phyloP scores from a whole-genome alignment of 1,140 invertebrate genomes.

The Goniozus legneri region DNA sequence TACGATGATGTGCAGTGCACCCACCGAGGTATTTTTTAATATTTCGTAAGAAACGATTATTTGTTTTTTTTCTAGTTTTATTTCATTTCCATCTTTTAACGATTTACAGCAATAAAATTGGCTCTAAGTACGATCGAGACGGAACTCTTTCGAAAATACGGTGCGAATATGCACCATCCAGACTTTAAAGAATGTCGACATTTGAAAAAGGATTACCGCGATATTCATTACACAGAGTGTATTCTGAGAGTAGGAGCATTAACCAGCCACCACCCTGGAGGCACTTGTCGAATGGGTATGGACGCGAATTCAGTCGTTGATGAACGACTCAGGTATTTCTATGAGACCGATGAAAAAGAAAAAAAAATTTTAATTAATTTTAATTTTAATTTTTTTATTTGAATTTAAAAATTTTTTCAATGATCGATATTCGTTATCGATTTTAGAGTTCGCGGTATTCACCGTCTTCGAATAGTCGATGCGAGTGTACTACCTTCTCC shows the following conservation, averaged over 20 bases:
- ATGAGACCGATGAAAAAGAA: too few relatives aligned
- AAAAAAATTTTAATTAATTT: slow-evolving; percentile 4
- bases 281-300: slow-evolving; percentile 63
- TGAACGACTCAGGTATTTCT: slow-evolving; percentile 53
- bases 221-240: slow-evolving; percentile 65
- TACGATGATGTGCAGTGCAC: slow-evolving; percentile 62
- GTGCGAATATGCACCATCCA: slow-evolving; percentile 64
- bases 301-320: slow-evolving; percentile 57
- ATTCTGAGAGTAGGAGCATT: slow-evolving; percentile 61
- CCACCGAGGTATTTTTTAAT: slow-evolving; percentile 53
- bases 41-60: neutral
- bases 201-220: slow-evolving; percentile 40
- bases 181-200: slow-evolving; percentile 58
- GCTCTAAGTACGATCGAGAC: slow-evolving; percentile 58
- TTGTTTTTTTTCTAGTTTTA: slow-evolving; percentile 5
- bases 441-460: slow-evolving; percentile 61
- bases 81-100: neutral
- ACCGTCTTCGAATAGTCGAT: slow-evolving; percentile 65
- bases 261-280: slow-evolving; percentile 66
- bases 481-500: slow-evolving; percentile 69
- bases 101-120: slow-evolving; percentile 57
- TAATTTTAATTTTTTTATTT: too few relatives aligned
- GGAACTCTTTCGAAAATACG: slow-evolving; percentile 58
- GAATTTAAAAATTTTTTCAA: neutral
- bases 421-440: too few relatives aligned